Evolutionary conservation across 2,797 vertebrate genomes (phyloP).

Genomic region (Aselliscus stoliczkanus): DNA sequence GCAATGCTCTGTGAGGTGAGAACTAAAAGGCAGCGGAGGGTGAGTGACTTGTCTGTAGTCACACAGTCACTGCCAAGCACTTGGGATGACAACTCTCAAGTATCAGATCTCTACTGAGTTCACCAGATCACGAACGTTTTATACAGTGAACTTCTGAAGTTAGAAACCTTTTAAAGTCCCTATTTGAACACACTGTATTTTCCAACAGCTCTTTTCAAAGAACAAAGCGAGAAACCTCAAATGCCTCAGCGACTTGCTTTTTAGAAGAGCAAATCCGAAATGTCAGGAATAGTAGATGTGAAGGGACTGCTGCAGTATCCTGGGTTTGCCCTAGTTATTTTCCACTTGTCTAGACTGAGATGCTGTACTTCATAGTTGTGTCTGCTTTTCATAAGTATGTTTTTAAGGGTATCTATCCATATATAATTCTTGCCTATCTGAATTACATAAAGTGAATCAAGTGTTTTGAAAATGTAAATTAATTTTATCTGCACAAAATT

Average conservation of each 20-base stretch:
- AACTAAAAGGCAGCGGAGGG: neutral
- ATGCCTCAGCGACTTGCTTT: slow-evolving; percentile 52
- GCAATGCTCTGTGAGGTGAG: neutral
- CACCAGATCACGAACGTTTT: slow-evolving; percentile 62
- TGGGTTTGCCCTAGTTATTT: slow-evolving; percentile 63
- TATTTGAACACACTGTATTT: slow-evolving; percentile 65
- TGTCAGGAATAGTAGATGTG: slow-evolving; percentile 16
- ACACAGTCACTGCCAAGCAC: slow-evolving; percentile 51
- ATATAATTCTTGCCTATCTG: neutral
- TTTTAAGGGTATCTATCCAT: neutral
- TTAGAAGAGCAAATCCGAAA: slow-evolving; percentile 57
- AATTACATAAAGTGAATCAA: neutral
- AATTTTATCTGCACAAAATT: neutral
- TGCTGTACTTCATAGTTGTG: neutral
- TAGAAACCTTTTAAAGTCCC: slow-evolving; percentile 58
- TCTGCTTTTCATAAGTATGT: slow-evolving; percentile 5
- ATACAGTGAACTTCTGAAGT: slow-evolving; percentile 66
- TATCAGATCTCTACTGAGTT: slow-evolving; percentile 70
- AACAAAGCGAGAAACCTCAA: slow-evolving; percentile 60
- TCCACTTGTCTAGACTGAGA: slow-evolving; percentile 41
- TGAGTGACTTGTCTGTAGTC: slow-evolving; percentile 49
- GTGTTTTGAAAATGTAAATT: neutral
- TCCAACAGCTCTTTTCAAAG: slow-evolving; percentile 70
- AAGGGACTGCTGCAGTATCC: neutral
- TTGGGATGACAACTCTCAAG: slow-evolving; percentile 34